A percentile compares a stretch with the other conserved stretches of the same genome.
These are phyloP conservation scores for Mesorhabditis spiculigera DNA, from an alignment of 2,888 invertebrate species.

Conservation along the genomic window DNA sequence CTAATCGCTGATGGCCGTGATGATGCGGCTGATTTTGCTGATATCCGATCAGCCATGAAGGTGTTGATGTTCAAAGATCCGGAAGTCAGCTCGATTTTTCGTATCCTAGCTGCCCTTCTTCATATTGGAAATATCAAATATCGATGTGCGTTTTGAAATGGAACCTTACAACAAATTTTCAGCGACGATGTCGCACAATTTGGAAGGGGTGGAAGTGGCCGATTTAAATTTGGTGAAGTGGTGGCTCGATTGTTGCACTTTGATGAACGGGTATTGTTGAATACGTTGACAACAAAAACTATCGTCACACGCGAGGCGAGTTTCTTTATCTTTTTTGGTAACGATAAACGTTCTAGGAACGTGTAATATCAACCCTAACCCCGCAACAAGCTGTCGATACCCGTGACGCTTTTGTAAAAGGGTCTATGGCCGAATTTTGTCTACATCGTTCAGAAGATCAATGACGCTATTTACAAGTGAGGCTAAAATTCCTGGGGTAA, in stretches of 20 bases:
- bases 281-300: constrained; percentile 88
- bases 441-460: constrained; percentile 93
- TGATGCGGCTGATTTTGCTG: constrained; percentile 91
- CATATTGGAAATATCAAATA: constrained; percentile 96
- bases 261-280: constrained; percentile 68
- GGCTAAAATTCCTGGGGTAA: not conserved
- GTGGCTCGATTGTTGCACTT: constrained; percentile 5
- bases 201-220: constrained; percentile 94
- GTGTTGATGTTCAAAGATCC: constrained; percentile 67
- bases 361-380: constrained; percentile 74
- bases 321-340: constrained; percentile 7
- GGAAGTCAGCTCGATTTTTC: constrained; percentile 94
- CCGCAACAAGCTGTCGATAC: constrained; percentile 90
- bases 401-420: constrained; percentile 95
- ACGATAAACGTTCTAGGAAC: not conserved
- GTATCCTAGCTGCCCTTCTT: constrained; percentile 83
- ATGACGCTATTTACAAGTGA: constrained; percentile 74
- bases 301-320: constrained; percentile 69
- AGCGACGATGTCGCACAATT: constrained; percentile 72
- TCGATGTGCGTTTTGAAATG: constrained; percentile 70
- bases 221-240: constrained; percentile 65
- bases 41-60: constrained; percentile 83
- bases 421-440: constrained; percentile 90
- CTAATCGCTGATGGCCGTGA: constrained; percentile 91
- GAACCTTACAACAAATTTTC: constrained; percentile 23